Conservation (phyloP, 1,140 invertebrate species). For the Goniozus legneri region DNA sequence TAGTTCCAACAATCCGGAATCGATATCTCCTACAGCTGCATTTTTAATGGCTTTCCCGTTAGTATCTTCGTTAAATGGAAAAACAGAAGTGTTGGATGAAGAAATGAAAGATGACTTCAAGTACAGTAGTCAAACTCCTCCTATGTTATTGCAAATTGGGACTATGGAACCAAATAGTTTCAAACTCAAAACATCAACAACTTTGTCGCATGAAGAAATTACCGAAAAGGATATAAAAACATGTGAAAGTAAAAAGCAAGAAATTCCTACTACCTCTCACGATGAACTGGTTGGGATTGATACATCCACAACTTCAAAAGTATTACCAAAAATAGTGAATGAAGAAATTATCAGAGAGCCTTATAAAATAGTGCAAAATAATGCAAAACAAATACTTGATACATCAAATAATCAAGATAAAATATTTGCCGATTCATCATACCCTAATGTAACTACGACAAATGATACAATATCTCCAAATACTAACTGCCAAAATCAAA, state of each 20-base stretch:
- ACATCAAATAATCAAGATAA: too few species aligned
- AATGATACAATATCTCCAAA: too few species aligned
- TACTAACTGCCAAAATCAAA: too few species aligned
- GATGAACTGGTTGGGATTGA: too few species aligned
- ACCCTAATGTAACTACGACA: too few species aligned
- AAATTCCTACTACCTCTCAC: background rate
- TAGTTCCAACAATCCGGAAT: slow-evolving; percentile 62
- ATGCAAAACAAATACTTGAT: too few species aligned
- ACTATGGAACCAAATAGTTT: slow-evolving; percentile 58
- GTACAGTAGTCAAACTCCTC: slow-evolving; percentile 57
- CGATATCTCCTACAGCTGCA: slow-evolving; percentile 73
- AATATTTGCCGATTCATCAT: too few species aligned
- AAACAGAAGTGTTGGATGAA: slow-evolving; percentile 58
- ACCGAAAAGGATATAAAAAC: slow-evolving; percentile 21
- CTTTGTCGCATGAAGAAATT: slow-evolving; percentile 13
- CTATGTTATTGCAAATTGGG: slow-evolving; percentile 63
- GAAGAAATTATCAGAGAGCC: slow-evolving; percentile 44
- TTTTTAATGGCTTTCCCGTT: slow-evolving; percentile 73
- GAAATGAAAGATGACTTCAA: slow-evolving; percentile 56
- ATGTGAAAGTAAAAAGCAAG: slow-evolving; percentile 19
- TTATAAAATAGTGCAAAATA: slow-evolving; percentile 40
- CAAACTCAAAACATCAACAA: slow-evolving; percentile 38
- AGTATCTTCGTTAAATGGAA: slow-evolving; percentile 60
- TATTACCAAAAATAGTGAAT: slow-evolving; percentile 41
- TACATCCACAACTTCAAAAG: slow-evolving; percentile 22